phyloP scores from a whole-genome alignment of 2,797 vertebrate species.

The Sebastes trivittatus region DNA sequence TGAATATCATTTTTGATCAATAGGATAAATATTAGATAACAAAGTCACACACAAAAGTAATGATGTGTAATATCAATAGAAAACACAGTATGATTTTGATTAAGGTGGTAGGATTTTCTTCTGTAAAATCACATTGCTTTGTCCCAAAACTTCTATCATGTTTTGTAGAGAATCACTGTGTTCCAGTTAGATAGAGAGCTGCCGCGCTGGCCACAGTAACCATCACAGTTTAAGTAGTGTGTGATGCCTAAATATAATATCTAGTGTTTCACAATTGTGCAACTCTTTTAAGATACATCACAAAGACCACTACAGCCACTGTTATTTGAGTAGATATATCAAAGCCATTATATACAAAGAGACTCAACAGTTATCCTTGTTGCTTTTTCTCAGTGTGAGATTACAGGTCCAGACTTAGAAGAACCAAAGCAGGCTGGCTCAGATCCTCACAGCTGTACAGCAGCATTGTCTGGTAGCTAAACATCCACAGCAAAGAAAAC shows the following conservation, averaged over 20 bases:
- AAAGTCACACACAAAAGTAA: constrained; percentile 29
- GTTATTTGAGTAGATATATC: constrained; percentile 74
- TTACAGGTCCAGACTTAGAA: constrained; percentile 30
- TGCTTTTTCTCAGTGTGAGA: constrained; percentile 42
- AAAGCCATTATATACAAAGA: constrained; percentile 80
- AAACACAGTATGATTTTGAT: constrained; percentile 35
- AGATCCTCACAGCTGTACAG: constrained; percentile 52
- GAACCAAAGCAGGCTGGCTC: constrained; percentile 32
- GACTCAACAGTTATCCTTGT: constrained; percentile 43
- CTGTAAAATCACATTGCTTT: constrained; percentile 58
- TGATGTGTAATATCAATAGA: constrained; percentile 16
- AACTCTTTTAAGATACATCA: constrained; percentile 76
- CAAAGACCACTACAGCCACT: constrained; percentile 80
- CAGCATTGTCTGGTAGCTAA: constrained; percentile 56
- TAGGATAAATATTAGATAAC: constrained; percentile 43
- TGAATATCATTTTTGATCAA: constrained; percentile 33
- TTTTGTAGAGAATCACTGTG: constrained; percentile 53
- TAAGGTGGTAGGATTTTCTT: constrained; percentile 36
- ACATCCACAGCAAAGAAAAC: constrained; percentile 69
- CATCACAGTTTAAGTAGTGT: constrained; percentile 70
- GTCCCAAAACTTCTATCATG: constrained; percentile 21
- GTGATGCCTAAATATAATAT: constrained; percentile 66
- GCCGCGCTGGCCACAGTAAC: constrained; percentile 69
- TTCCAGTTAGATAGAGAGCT: constrained; percentile 69
- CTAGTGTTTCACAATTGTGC: constrained; percentile 68